Base-by-base conservation (phyloP, 2,888 invertebrate species). In the Parelbella ahira region DNA sequence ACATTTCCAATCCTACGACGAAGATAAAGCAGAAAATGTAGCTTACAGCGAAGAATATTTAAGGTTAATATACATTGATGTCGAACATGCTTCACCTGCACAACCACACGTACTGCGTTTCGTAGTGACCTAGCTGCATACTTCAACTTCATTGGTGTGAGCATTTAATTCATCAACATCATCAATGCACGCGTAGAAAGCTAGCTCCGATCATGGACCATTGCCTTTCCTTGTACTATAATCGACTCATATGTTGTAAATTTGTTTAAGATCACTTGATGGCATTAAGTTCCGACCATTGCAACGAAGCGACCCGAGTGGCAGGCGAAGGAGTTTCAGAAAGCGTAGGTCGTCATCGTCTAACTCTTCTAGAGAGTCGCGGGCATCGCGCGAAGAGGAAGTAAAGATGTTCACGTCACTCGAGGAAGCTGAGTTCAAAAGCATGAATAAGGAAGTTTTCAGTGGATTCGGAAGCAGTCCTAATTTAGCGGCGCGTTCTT, bases 221-320 rank as follows among this genome's bases (percentile, higher is more conserved):
- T 67, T 28, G 28, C 54, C 48, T 51, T 63, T 67, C 70, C 64
- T 60, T 82, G 76, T 77, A 80, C 58, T 66, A 82, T 78, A 82
- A 53, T 57, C 76, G 63, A 75, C 68, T 83, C 79, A 81, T 73
- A 54, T 80, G 54, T 64, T 64, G 58, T 69, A 60, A 63, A 68
- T 84, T 88, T 83, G 82, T 88, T 88, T 80, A 87, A 88, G 88
- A 73, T 91, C 90, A 56, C 84, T 92, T 63, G 92, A 92, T 71
- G 92, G 92, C 55, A 89, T 92, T 60, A 91, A 90, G 70, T 88
- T 73, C 60, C 88, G 89, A 49, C 90, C 91, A 41, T 66, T 91
- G 57, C 82, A 89, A 66, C 88, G 91, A 50, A 90, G 86, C 66
- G 91, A 91, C 74, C 90, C 90, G 51, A 90, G 90, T 51, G 89